A percentile compares a stretch with the other conserved stretches of the same genome.
phyloP scores from a whole-genome alignment of 2,797 vertebrate species.

The Alca torda region DNA sequence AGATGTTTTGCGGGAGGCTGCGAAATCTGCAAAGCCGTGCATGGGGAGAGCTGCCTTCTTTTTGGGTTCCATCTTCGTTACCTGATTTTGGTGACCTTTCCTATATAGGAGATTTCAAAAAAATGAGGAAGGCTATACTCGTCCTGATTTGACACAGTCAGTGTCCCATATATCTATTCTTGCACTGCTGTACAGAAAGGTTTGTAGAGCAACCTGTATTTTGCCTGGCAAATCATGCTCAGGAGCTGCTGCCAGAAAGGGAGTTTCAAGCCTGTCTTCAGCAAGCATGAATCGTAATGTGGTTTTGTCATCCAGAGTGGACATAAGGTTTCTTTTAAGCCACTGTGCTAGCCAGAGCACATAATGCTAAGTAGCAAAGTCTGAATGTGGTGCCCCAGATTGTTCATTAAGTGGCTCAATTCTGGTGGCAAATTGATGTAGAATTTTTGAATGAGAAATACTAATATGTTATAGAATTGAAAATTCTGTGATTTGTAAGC shows the following conservation, averaged over 20 bases:
- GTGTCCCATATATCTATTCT: neutral
- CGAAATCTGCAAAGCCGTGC: neutral
- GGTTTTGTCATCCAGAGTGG: neutral
- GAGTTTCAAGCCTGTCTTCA: neutral
- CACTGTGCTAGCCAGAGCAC: neutral
- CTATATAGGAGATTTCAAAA: neutral
- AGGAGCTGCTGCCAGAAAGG: neutral
- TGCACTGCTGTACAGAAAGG: neutral
- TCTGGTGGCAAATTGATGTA: neutral
- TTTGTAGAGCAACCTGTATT: neutral
- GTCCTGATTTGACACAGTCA: neutral
- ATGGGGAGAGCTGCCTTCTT: neutral
- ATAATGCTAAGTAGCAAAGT: neutral
- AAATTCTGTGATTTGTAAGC: neutral
- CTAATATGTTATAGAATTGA: neutral
- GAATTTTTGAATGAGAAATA: neutral
- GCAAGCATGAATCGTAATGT: neutral
- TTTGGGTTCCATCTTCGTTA: neutral
- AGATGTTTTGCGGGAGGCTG: neutral
- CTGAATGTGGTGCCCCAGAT: neutral
- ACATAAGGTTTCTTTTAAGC: neutral
- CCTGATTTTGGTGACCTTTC: neutral
- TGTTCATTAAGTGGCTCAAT: neutral
- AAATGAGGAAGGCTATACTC: neutral
- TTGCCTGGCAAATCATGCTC: neutral